Evolutionary conservation across 2,797 vertebrate genomes (phyloP), one percentile per base, ranked within the genome.

Genomic region (Megaceryle alcyon): DNA sequence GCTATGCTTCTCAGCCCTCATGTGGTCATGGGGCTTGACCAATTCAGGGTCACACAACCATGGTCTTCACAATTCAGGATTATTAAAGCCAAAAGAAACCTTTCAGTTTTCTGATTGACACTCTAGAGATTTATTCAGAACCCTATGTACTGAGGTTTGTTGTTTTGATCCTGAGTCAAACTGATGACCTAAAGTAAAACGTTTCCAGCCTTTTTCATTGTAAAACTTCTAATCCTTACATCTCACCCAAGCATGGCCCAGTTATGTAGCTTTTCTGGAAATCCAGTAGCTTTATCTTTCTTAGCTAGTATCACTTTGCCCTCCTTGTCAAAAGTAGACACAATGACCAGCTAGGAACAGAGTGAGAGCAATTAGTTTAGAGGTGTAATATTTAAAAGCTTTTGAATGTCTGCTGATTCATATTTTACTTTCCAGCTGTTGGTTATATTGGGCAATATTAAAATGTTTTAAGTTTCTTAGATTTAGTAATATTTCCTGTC

Each of bases 401-500:
- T 87, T 92, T 69, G 72, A 87, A 93, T 86, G 51, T 75, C 78
- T 94, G 65, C 90, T 92, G 81, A 90, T 95, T 91, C 56, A 59
- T 71, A 86, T 88, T 95, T 84, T 90, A 80, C 43, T 96, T 94
- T 93, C 86, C 94, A 95, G 68, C 63, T 94, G 86, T 76, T 95
- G n/a, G 44, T 86, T 94, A 75, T 84, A 86, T 86, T 95, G 77
- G 43, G 59, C 41, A 96, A 96, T 85, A 31, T 71, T 91, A 92
- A 87, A 89, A 90, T 91, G 51, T 80, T 94, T 87, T 73, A 84
- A 92, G 56, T 91, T 59, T 88, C 89, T 94, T 82, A 88, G 71
- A 91, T 86, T 91, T 92, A 92, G 70, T 94, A 94, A 89, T 94
- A 92, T 95, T 96, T 97, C 86, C 90, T 93, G 79, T 90, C 92